phyloP scores from a whole-genome alignment of 2,113 vertebrate genomes.

The Rissa tridactyla region DNA sequence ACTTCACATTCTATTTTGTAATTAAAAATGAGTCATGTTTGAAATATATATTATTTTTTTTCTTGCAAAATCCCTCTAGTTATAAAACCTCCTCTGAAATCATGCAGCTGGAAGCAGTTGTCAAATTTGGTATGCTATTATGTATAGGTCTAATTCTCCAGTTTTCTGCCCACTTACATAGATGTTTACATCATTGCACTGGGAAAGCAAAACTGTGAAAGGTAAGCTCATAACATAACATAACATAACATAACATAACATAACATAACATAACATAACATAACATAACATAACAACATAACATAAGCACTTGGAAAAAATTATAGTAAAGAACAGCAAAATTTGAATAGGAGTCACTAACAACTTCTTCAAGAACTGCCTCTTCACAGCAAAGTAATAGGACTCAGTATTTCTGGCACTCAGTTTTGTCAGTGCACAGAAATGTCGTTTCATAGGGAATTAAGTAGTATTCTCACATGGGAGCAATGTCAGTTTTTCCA shows the following conservation, averaged over 20 bases:
- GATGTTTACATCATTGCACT: background rate
- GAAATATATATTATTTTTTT: background rate
- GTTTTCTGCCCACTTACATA: background rate
- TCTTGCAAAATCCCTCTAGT: background rate
- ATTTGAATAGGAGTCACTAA: background rate
- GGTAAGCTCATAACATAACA: background rate
- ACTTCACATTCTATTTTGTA: background rate
- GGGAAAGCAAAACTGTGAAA: background rate
- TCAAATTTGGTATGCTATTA: background rate
- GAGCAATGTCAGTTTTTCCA: background rate
- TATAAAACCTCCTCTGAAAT: background rate
- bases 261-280: background rate
- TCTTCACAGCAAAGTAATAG: background rate
- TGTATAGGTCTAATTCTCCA: background rate
- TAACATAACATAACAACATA: too few species aligned
- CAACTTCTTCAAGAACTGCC: background rate
- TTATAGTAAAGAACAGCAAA: background rate
- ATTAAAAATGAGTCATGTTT: slow-evolving; percentile 21
- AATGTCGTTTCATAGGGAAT: background rate
- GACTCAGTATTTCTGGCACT: background rate
- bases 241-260: background rate
- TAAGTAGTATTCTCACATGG: background rate
- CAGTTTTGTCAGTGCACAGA: background rate
- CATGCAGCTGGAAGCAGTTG: background rate
- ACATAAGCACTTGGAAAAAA: background rate